Base-by-base conservation (phyloP, 2,888 invertebrate genomes). In the Cetonia aurata region DNA sequence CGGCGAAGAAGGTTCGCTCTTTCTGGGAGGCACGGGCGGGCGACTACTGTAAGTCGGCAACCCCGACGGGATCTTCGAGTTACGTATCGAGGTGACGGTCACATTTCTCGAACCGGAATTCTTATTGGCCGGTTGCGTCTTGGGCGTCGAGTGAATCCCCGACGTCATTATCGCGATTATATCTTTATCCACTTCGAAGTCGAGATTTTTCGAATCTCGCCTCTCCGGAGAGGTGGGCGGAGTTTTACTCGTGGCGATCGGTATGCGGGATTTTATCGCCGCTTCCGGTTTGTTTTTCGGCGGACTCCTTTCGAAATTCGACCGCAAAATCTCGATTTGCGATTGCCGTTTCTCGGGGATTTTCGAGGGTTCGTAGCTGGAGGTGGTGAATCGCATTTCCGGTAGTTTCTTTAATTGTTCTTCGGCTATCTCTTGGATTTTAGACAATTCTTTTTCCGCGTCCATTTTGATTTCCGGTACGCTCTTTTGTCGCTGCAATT, bases 81-180 rank as follows among this genome's bases (percentile, higher is more conserved):
- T 89, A 74, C 89, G 87, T 56, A 90, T 90, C 0, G 90, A 89
- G n/a, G 90, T 90, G 0, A 90, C 88, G 3, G 89, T 87, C n/a
- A 85, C 82, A 85, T 89, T 83, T 85, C 89, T 81, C 84, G 85
- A 72, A 81, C 80, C 10, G 10, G 57, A 3, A 81, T 81, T 77
- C 33, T 80, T 76, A 75, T 87, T 81, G 37, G 37, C 25, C 31
- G 78, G 79, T 71, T 80, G 80, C 72, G 79, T 79, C 71, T 81
- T 81, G 0, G 83, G 82, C 3, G 83, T 83, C 3, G 84, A 83
- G 62, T 81, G 82, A 1, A 79, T 74, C n/a, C 75, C 73, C 6
- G 83, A 80, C n/a, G 83, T 79, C 81, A 85, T 83, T 59, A 84
- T 78, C 72, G 84, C 84, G 12, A 84, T 74, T 37, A 84, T 79